Base-by-base conservation (phyloP, 2,888 invertebrate species). In the Crioceris asparagi region DNA sequence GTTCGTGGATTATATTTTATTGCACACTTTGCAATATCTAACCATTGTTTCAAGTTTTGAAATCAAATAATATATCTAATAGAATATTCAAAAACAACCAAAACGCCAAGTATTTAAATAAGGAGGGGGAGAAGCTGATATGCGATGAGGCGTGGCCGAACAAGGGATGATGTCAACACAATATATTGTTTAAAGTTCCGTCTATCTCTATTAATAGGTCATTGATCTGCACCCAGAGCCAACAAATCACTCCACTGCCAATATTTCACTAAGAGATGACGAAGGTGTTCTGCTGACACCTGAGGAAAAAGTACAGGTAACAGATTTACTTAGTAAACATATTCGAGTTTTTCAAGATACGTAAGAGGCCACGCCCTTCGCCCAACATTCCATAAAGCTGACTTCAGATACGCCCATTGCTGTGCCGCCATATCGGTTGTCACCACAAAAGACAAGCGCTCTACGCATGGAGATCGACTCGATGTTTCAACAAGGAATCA, bases 401-500 rank as follows among this genome's bases (percentile, higher is more conserved):
- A 16, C 12, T 2, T 14, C 14, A 16, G 4, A 23, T 5, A 12
- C 32, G 10, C 57, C 59, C 1, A 49, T 59, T 7, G 51, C 57
- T 2, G 45, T 46, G 3, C 49, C 55, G 3, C 55, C 57, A 3
- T 59, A 57, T 40, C 35, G 54, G 10, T 27, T 59, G 2, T 52
- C 57, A 3, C 48, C 54, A 10, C 27, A 35, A 0, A 47, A 46
- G 16, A 51, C 38, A 15, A 41, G 40, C 6, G 36, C 39, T 2
- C 39, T 57, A 1, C 36, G 40, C 10, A 34, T 29, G 17, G 51
- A 58, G 39, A 32, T 59, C 1, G 50, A 53, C 4, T 40, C 40
- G 21, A 56, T 59, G 57, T 36, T 58, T 2, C 25, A 44, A 2
- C 47, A 55, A 2, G 54, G 46, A 0, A 41, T 61, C 1, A 56